These are phyloP conservation scores for Caenorhabditis macrosperma DNA, from an alignment of 2,888 invertebrate species.

Conservation along the genomic window DNA sequence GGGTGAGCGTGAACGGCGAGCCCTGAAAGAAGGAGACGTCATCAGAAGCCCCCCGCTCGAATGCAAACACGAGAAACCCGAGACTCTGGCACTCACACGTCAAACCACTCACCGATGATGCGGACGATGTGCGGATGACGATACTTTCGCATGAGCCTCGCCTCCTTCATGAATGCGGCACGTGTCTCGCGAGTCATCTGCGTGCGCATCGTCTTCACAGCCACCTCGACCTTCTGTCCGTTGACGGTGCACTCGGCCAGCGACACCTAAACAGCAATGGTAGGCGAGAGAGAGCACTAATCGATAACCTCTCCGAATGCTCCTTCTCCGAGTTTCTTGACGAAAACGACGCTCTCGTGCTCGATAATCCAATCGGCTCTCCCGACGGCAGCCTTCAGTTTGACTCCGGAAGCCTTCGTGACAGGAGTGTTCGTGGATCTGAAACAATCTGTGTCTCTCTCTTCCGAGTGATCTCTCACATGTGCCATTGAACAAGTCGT, in stretches of 20 bases:
- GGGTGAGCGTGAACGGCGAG: constrained; percentile 76
- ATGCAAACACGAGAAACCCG: too few species aligned
- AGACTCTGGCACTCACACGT: not conserved
- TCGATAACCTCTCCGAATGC: constrained; percentile 73
- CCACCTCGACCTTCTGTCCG: constrained; percentile 67
- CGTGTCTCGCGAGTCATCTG: constrained; percentile 67
- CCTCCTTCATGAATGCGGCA: constrained; percentile 76
- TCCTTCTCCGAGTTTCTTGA: constrained; percentile 75
- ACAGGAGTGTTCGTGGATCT: constrained; percentile 64
- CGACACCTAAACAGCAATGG: constrained; percentile 47
- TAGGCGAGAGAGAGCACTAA: not conserved
- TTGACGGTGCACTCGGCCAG: constrained; percentile 64
- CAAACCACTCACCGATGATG: constrained; percentile 64
- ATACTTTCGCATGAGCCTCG: constrained; percentile 75
- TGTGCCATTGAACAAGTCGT: constrained; percentile 41
- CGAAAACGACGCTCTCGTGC: constrained; percentile 70
- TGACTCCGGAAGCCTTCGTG: constrained; percentile 52
- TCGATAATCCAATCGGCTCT: constrained; percentile 71
- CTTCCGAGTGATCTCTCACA: constrained; percentile 4
- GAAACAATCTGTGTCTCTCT: not conserved
- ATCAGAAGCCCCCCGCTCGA: not conserved
- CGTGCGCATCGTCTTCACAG: constrained; percentile 76
- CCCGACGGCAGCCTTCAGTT: constrained; percentile 55
- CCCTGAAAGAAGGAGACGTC: constrained; percentile 14
- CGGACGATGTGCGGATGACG: constrained; percentile 73